Conservation (phyloP, 2,797 vertebrate species). For the Sebastes diploproa region DNA sequence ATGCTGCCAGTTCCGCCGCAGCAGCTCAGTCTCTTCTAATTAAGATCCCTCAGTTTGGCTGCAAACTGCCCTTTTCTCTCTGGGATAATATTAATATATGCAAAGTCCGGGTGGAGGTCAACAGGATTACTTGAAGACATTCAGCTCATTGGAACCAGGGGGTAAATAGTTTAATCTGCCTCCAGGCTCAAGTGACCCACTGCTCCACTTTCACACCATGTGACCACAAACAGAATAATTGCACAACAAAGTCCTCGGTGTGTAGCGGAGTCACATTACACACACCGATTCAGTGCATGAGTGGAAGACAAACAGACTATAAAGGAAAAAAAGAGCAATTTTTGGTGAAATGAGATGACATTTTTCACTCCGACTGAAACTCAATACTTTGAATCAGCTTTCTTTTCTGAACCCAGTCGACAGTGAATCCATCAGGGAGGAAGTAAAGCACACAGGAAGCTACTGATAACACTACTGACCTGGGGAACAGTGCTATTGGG, state of each 20-base stretch:
- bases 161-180: slow-evolving; percentile 2
- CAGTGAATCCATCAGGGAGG: neutral
- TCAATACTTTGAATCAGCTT: slow-evolving; percentile 21
- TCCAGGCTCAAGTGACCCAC: slow-evolving; percentile 7
- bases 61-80: neutral
- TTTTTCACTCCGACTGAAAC: slow-evolving; percentile 5
- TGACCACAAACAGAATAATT: neutral
- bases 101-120: slow-evolving; percentile 1
- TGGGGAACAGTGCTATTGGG: slow-evolving; percentile 7
- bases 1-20: neutral
- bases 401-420: slow-evolving; percentile 1
- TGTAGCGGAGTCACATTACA: neutral
- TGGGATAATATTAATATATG: neutral
- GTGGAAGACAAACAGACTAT: slow-evolving; percentile 4
- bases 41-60: neutral
- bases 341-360: slow-evolving; percentile 18
- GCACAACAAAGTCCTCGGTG: neutral
- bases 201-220: slow-evolving; percentile 24
- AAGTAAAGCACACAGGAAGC: neutral
- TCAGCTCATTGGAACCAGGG: neutral
- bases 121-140: slow-evolving; percentile 26
- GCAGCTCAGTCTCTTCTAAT: neutral
- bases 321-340: neutral
- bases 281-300: neutral
- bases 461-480: slow-evolving; percentile 9